These are phyloP conservation scores for Zaprionus gabonicus DNA, from an alignment of 1,140 invertebrate species.

Conservation along the genomic window DNA sequence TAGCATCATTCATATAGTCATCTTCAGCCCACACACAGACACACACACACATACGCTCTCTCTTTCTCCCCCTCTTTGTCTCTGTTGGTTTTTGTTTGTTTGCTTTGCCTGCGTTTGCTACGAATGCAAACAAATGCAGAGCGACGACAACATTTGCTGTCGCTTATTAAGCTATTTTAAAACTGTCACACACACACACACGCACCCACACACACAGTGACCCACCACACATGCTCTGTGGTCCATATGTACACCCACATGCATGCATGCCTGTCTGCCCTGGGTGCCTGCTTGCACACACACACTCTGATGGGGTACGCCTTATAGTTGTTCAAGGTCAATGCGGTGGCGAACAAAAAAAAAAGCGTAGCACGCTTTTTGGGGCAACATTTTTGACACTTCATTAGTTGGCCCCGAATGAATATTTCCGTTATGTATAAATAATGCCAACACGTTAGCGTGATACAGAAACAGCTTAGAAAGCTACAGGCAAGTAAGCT, in stretches of 20 bases:
- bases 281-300: background rate
- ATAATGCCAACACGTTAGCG: conserved; percentile 49
- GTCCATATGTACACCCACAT: too few relatives aligned
- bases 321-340: conserved; percentile 38
- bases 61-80: background rate
- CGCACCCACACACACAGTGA: background rate
- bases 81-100: conserved; percentile 37
- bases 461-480: conserved; percentile 23
- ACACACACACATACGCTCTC: background rate
- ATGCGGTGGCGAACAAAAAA: conserved; percentile 13
- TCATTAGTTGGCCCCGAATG: conserved; percentile 72
- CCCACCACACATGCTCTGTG: background rate
- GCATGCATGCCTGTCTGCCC: too few relatives aligned
- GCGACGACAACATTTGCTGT: conserved; percentile 16
- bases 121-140: conserved; percentile 63
- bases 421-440: conserved; percentile 72
- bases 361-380: conserved; percentile 67
- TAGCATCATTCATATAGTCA: conserved; percentile 70
- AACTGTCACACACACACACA: conserved; percentile 32
- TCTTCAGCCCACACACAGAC: conserved; percentile 31
- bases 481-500: too few relatives aligned
- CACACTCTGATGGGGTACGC: background rate
- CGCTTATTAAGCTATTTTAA: conserved; percentile 74
- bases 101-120: conserved; percentile 53
- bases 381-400: conserved; percentile 75